Conservation (phyloP, 2,113 vertebrate species). For the Onychostruthus taczanowskii region DNA sequence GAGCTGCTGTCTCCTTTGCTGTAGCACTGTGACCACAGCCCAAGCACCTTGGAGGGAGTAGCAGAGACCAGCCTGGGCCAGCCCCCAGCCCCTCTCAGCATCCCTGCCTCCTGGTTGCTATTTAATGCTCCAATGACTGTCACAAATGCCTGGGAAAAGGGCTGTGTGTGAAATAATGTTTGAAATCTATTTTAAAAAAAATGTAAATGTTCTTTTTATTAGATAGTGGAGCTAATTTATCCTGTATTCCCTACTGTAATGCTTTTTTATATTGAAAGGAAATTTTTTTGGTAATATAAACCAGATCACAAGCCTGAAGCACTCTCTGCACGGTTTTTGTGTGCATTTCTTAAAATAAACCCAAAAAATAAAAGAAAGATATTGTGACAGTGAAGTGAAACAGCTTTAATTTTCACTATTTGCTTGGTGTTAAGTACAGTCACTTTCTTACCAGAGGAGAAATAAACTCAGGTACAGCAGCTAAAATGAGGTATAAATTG, state of each 20-base stretch:
- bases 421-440: constrained; percentile 36
- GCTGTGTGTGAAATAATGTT: constrained; percentile 34
- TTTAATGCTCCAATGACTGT: constrained; percentile 40
- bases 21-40: background rate
- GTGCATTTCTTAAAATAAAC: constrained; percentile 71
- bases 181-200: constrained; percentile 75
- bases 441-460: constrained; percentile 38
- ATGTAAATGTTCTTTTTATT: constrained; percentile 65
- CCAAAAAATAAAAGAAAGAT: constrained; percentile 58
- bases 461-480: constrained; percentile 49
- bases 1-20: background rate
- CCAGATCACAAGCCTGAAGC: constrained; percentile 58
- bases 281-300: constrained; percentile 72
- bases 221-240: constrained; percentile 76
- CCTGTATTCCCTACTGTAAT: constrained; percentile 66
- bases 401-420: constrained; percentile 58
- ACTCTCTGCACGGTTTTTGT: constrained; percentile 72
- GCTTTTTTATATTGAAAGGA: constrained; percentile 74
- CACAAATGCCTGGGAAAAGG: constrained; percentile 42
- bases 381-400: constrained; percentile 69
- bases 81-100: background rate
- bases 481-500: constrained; percentile 57
- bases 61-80: background rate
- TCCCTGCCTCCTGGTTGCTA: background rate
- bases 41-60: background rate